Base-by-base conservation (phyloP, 2,888 invertebrate species). In the Endomychus coccineus region DNA sequence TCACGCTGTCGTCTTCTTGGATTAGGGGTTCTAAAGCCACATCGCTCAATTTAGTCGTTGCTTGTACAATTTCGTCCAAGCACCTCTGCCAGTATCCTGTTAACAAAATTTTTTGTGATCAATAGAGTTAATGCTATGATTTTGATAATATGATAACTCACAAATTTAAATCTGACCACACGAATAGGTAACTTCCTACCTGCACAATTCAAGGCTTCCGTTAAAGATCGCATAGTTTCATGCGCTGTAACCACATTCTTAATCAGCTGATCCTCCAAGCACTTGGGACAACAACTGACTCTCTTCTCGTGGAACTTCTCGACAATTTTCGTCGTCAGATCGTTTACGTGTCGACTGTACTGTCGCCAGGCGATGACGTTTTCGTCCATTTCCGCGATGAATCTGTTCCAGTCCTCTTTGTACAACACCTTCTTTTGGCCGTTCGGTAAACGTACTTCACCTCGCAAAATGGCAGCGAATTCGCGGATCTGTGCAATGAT, bases 261-360 rank as follows among this genome's bases (percentile, higher is more conserved):
- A 25, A 61, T 61, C n/a, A 60, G 45, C 34, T 59, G 57, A 39
- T 62, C 59, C 34, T 61, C 50, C 16, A 61, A 42, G 46, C 62
- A 63, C 42, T 60, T 60, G 2, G 58, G 56, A 49, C 64, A 64
- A 37, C 62, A 63, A 23, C 50, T 53, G 3, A 63, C 55, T 15
- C 45, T 43, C 34, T 60, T 63, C 2, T 50, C 54, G 22, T 54
- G 54, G 49, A 59, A 61, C 33, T 57, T 56, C 1, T 52, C 51
- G 3, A 59, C 49, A 16, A 64, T 61, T 21, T 52, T 55, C 5
- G 51, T 49, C 1, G 61, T 58, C n/a, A 64, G 42, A 27, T 59
- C 55, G 41, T 56, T 56, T 7, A 64, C 61, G 36, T 64, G 61
- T 6, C 48, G 44, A 28, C 61, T 60, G 39, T 64, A 64, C 32